phyloP scores from a whole-genome alignment of 2,797 vertebrate genomes.

The Characodon lateralis region DNA sequence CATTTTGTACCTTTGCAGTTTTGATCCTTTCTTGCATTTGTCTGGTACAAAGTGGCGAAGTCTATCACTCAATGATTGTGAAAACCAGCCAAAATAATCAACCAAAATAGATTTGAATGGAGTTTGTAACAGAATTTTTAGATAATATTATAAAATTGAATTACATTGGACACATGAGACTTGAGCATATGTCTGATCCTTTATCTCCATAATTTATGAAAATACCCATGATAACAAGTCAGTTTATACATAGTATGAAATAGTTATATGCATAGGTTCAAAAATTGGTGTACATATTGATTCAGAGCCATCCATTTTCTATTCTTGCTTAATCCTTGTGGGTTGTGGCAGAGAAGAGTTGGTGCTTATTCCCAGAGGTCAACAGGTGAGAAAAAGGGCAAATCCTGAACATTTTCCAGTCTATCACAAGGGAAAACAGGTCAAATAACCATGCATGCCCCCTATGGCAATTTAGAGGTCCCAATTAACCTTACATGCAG shows the following conservation, averaged over 20 bases:
- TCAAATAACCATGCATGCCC: not conserved
- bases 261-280: not conserved
- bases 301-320: not conserved
- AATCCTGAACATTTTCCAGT: not conserved
- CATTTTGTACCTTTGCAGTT: not conserved
- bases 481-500: not conserved
- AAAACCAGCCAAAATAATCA: not conserved
- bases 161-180: not conserved
- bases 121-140: not conserved
- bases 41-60: not conserved
- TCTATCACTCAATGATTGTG: not conserved
- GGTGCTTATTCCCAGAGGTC: too few relatives aligned
- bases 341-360: too few relatives aligned
- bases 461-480: not conserved
- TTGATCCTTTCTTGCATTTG: not conserved
- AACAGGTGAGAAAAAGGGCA: not conserved
- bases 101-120: not conserved
- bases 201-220: not conserved
- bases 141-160: not conserved
- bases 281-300: not conserved
- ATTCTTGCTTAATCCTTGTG: not conserved
- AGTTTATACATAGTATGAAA: not conserved
- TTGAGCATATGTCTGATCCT: not conserved
- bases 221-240: not conserved
- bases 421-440: not conserved